These are phyloP conservation scores for Manduca sexta DNA, from an alignment of 1,140 invertebrate genomes.

Conservation along the genomic window DNA sequence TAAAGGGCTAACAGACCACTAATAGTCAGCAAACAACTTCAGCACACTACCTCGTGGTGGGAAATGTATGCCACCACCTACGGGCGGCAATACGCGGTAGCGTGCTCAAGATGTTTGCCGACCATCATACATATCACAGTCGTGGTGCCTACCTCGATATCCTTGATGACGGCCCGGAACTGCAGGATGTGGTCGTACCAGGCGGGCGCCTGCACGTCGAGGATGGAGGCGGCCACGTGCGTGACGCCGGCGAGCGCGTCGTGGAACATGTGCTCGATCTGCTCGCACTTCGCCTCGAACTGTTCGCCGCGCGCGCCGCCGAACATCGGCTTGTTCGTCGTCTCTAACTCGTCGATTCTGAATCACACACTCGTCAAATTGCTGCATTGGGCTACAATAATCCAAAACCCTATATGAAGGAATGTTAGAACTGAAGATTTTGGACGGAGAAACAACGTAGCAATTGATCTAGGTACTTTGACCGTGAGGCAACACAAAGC, in stretches of 20 bases:
- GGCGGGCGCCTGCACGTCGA: constrained; percentile 79
- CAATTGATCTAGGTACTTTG: too few species aligned
- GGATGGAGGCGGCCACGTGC: constrained; percentile 75
- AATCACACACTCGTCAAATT: too few species aligned
- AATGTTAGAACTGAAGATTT: background rate
- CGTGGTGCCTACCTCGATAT: constrained; percentile 79
- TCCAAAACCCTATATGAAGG: constrained; percentile 15
- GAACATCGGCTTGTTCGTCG: constrained; percentile 76
- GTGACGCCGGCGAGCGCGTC: constrained; percentile 77
- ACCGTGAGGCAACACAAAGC: too few species aligned
- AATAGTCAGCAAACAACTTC: too few species aligned
- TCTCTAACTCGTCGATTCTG: constrained; percentile 77
- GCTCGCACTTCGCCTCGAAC: constrained; percentile 80
- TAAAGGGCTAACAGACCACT: too few species aligned
- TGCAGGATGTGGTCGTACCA: constrained; percentile 86
- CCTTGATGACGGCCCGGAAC: constrained; percentile 78
- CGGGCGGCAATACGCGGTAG: too few species aligned
- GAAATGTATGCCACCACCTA: too few species aligned
- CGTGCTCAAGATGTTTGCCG: too few species aligned
- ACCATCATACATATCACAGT: too few species aligned
- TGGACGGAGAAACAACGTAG: background rate
- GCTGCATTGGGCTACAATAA: too few species aligned
- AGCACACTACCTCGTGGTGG: too few species aligned
- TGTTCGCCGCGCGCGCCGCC: constrained; percentile 79
- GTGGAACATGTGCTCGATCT: constrained; percentile 84